phyloP scores from a whole-genome alignment of 1,140 invertebrate species.

The Zaprionus tsacasi region DNA sequence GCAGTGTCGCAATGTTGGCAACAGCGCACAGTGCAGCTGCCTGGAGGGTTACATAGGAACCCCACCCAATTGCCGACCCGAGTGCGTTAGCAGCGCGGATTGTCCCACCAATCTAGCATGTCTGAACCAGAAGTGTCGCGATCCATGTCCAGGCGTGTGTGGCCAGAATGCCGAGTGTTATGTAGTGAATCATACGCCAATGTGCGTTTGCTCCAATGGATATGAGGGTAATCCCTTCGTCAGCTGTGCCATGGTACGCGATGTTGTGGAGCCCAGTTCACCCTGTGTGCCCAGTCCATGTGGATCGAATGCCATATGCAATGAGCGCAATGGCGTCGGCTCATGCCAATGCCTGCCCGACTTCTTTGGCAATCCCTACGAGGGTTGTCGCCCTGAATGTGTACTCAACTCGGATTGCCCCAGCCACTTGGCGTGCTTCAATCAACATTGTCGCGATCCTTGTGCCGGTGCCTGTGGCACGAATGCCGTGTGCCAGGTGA shows the following conservation, averaged over 20 bases:
- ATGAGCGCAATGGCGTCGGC: constrained; percentile 87
- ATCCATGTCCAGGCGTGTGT: constrained; percentile 87
- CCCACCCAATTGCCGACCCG: constrained; percentile 87
- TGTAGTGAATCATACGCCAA: constrained; percentile 88
- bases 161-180: constrained; percentile 88
- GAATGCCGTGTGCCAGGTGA: constrained; percentile 90
- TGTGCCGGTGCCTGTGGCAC: constrained; percentile 90
- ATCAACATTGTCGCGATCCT: constrained; percentile 91
- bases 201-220: constrained; percentile 88
- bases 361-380: constrained; percentile 90
- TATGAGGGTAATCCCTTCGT: constrained; percentile 89
- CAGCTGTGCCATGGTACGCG: constrained; percentile 85
- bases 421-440: constrained; percentile 88
- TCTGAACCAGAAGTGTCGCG: constrained; percentile 86
- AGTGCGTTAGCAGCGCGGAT: constrained; percentile 86
- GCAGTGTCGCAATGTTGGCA: constrained; percentile 87
- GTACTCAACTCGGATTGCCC: constrained; percentile 90
- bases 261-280: constrained; percentile 78
- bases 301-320: constrained; percentile 87
- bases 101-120: constrained; percentile 86
- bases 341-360: constrained; percentile 89
- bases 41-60: constrained; percentile 87
- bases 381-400: constrained; percentile 91
- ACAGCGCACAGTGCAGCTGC: constrained; percentile 89
- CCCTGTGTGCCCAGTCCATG: constrained; percentile 87